Evolutionary conservation across 2,888 invertebrate genomes (phyloP).

Genomic region (Lomographa bimaculata): DNA sequence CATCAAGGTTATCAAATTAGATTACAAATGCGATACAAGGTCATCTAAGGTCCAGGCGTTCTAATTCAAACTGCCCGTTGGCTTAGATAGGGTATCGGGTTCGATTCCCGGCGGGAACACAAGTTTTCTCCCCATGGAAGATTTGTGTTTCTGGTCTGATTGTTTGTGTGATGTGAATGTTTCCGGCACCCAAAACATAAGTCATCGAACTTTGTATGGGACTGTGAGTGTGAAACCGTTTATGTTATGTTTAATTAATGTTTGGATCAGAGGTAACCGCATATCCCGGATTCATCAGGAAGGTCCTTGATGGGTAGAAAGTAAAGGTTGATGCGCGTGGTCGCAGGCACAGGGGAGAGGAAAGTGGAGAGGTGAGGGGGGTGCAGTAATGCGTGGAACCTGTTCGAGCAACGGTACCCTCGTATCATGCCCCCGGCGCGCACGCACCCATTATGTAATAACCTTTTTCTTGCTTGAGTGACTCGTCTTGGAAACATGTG

Average conservation of each 20-base stretch:
- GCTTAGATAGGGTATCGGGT: too few species aligned
- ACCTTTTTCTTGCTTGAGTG: slow-evolving; percentile 70
- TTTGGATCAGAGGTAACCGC: too few species aligned
- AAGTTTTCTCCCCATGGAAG: too few species aligned
- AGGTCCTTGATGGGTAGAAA: slow-evolving; percentile 80
- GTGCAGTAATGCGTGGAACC: slow-evolving; percentile 62
- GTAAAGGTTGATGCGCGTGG: slow-evolving; percentile 70
- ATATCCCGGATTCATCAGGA: slow-evolving; percentile 52
- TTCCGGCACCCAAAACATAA: too few species aligned
- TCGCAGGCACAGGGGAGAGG: slow-evolving; percentile 27
- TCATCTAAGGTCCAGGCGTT: slow-evolving; percentile 1
- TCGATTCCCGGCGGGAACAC: too few species aligned
- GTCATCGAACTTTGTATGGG: too few species aligned
- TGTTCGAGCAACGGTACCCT: slow-evolving; percentile 77
- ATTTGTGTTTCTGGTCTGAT: too few species aligned
- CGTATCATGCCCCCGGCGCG: slow-evolving; percentile 61
- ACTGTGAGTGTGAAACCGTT: too few species aligned
- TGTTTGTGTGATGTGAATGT: too few species aligned
- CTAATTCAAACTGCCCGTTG: too few species aligned
- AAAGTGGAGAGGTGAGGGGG: slow-evolving; percentile 36
- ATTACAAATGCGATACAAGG: slow-evolving; percentile 1
- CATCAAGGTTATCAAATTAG: not conserved
- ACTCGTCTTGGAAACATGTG: slow-evolving; percentile 34
- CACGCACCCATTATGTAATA: slow-evolving; percentile 80
- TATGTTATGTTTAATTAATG: too few species aligned